Conservation (phyloP, 2,888 invertebrate species). For the Tethea ocularis region DNA sequence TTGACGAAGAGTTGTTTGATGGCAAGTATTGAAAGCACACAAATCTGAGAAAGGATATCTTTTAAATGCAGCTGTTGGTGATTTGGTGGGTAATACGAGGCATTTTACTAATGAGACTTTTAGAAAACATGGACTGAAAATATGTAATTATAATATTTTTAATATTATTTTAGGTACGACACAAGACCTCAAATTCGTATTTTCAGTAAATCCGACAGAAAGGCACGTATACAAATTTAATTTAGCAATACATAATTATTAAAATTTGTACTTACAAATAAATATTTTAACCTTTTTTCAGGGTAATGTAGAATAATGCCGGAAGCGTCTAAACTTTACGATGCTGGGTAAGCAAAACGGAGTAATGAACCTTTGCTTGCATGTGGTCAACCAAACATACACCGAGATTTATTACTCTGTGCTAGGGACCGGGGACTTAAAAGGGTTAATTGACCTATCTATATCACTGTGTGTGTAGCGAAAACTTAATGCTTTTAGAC, state of each 20-base stretch:
- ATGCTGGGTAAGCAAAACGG: not conserved
- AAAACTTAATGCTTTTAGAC: not conserved
- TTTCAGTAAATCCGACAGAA: too few relatives aligned
- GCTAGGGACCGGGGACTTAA: constrained; percentile 3
- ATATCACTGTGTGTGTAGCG: not conserved
- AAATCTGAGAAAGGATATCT: too few relatives aligned
- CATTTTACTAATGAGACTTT: too few relatives aligned
- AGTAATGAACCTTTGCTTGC: not conserved
- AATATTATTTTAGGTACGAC: too few relatives aligned
- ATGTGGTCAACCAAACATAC: constrained; percentile 5
- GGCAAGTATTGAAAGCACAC: too few relatives aligned
- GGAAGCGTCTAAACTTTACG: not conserved
- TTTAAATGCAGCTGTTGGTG: too few relatives aligned
- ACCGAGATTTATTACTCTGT: constrained; percentile 6
- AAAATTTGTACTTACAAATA: not conserved
- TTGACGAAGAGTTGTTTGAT: too few relatives aligned
- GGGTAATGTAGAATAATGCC: not conserved
- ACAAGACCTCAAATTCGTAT: too few relatives aligned
- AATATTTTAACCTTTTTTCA: not conserved
- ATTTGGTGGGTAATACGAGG: too few relatives aligned
- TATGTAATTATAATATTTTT: too few relatives aligned
- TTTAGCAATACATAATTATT: not conserved
- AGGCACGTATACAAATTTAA: not conserved
- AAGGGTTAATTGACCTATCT: constrained; percentile 9
- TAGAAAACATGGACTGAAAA: too few relatives aligned